These are phyloP conservation scores for Drosophila bunnanda DNA, from an alignment of 2,888 invertebrate genomes.

Conservation along the genomic window DNA sequence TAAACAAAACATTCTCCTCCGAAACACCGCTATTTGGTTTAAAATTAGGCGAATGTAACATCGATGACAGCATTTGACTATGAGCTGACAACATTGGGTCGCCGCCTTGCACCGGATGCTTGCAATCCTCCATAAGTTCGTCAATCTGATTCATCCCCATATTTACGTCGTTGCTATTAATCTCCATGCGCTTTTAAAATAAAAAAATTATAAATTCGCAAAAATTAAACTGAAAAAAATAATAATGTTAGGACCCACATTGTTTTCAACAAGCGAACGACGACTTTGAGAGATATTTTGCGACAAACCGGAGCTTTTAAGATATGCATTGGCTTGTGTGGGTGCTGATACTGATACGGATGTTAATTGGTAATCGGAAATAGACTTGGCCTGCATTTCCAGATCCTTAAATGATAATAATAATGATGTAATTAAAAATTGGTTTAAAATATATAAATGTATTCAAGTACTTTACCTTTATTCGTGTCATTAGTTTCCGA, in stretches of 20 bases:
- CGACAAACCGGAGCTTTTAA: conserved; percentile 82
- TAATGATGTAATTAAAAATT: background rate
- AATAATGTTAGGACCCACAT: conserved; percentile 45
- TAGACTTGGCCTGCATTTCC: conserved; percentile 90
- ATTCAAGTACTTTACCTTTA: conserved; percentile 88
- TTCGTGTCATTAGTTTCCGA: conserved; percentile 91
- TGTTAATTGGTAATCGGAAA: conserved; percentile 87
- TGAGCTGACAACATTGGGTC: conserved; percentile 87
- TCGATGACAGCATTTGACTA: conserved; percentile 72
- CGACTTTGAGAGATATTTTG: conserved; percentile 65
- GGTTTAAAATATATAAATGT: background rate
- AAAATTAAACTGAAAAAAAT: background rate
- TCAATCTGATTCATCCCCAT: conserved; percentile 88
- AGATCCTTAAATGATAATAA: conserved; percentile 87
- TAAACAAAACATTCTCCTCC: conserved; percentile 15
- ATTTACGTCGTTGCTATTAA: conserved; percentile 86
- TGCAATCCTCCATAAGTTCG: conserved; percentile 88
- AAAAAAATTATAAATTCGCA: background rate
- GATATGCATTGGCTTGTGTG: conserved; percentile 83
- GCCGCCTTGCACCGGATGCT: conserved; percentile 86
- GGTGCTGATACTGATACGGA: conserved; percentile 84
- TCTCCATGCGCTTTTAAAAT: conserved; percentile 85
- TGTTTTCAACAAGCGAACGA: conserved; percentile 83
- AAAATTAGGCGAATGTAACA: conserved; percentile 85
- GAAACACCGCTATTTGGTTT: conserved; percentile 17